These are phyloP conservation scores for Cyclura pinguis DNA, from an alignment of 2,797 vertebrate species.

Conservation along the genomic window DNA sequence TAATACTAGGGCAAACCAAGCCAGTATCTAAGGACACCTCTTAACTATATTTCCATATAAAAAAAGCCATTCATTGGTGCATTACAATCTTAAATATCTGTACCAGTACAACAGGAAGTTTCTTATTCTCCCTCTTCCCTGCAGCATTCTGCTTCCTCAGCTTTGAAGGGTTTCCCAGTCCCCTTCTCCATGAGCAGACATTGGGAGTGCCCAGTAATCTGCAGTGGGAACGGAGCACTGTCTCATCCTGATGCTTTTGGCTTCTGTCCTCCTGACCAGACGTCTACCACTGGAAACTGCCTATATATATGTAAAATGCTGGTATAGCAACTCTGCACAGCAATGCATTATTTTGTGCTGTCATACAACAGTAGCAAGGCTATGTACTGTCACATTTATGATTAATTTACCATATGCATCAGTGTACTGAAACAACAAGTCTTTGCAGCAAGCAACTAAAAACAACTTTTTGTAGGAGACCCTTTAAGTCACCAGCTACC, in stretches of 20 bases:
- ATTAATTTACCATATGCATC: background rate
- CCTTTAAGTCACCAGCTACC: background rate
- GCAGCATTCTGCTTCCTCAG: too few species aligned
- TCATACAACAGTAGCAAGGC: background rate
- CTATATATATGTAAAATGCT: background rate
- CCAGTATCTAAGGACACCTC: background rate
- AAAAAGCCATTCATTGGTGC: too few species aligned
- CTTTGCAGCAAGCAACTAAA: constrained; percentile 7
- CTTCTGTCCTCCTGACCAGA: too few species aligned
- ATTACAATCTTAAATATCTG: background rate
- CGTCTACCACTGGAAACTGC: too few species aligned
- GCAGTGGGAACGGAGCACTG: too few species aligned
- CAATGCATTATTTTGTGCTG: background rate
- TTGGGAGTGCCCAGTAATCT: too few species aligned
- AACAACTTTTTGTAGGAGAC: background rate
- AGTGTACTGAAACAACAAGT: background rate
- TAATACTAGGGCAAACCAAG: background rate
- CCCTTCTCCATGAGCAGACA: too few species aligned
- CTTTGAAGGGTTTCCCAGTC: too few species aligned
- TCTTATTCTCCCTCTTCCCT: too few species aligned
- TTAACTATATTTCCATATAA: background rate
- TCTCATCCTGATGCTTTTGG: too few species aligned
- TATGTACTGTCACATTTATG: too few species aligned
- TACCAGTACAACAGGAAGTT: too few species aligned
- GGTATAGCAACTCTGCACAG: background rate